Conservation (phyloP, 2,797 vertebrate genomes). For the Labroides dimidiatus region DNA sequence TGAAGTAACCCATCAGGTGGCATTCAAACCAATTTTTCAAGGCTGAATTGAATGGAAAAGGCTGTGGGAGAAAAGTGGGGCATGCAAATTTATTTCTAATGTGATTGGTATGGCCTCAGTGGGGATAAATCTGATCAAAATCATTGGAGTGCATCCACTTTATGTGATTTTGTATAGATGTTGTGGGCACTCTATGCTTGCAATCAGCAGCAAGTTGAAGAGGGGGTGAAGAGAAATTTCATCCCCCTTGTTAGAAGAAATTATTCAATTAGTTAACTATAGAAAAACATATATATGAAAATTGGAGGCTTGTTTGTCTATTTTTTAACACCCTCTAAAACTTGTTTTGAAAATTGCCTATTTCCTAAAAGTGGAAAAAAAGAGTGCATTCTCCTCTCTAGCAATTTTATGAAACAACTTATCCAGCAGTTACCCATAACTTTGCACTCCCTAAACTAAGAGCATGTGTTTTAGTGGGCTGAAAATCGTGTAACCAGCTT, state of each 20-base stretch:
- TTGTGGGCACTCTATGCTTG: constrained; percentile 48
- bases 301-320: constrained; percentile 29
- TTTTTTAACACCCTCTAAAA: constrained; percentile 24
- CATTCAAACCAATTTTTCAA: constrained; percentile 57
- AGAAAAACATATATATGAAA: constrained; percentile 28
- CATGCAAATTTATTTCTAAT: constrained; percentile 72
- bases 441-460: constrained; percentile 8
- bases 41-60: constrained; percentile 58
- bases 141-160: constrained; percentile 74
- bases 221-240: constrained; percentile 57
- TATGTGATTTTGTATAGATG: constrained; percentile 65
- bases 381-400: constrained; percentile 3
- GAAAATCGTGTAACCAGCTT: not conserved
- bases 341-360: constrained; percentile 25
- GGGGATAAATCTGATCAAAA: constrained; percentile 76
- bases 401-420: not conserved
- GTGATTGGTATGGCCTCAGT: constrained; percentile 70
- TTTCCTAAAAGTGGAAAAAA: constrained; percentile 16
- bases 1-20: constrained; percentile 60
- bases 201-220: constrained; percentile 67
- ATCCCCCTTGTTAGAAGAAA: constrained; percentile 56
- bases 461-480: not conserved
- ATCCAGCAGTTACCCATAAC: constrained; percentile 8
- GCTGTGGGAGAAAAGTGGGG: constrained; percentile 47
- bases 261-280: constrained; percentile 49